A percentile compares a stretch with the other conserved stretches of the same genome.
Conservation (phyloP, 2,888 invertebrate species). For the Drosophila flavopinicola region DNA sequence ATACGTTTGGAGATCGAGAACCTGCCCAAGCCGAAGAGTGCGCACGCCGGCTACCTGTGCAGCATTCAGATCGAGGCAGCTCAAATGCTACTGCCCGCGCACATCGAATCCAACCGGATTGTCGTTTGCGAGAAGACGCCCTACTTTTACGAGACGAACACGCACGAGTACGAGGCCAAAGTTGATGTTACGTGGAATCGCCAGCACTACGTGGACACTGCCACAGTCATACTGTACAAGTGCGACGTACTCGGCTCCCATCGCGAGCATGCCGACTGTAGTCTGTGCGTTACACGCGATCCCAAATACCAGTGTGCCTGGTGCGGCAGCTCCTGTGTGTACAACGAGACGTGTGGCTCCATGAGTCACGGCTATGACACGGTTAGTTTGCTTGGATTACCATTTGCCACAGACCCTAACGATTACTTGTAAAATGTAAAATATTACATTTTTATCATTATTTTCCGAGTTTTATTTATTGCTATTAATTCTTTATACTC, state of each 20-base stretch:
- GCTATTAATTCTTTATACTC: too few species aligned
- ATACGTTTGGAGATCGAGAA: slow-evolving; percentile 95
- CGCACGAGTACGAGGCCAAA: slow-evolving; percentile 94
- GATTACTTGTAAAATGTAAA: too few species aligned
- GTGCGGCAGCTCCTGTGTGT: slow-evolving; percentile 96
- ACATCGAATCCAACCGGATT: slow-evolving; percentile 91
- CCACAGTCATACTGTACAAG: slow-evolving; percentile 96
- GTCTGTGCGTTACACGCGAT: slow-evolving; percentile 96
- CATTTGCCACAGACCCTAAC: too few species aligned
- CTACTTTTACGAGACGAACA: slow-evolving; percentile 94
- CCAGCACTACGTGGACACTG: slow-evolving; percentile 95
- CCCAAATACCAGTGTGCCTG: slow-evolving; percentile 96
- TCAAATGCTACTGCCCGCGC: slow-evolving; percentile 94
- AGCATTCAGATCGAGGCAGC: slow-evolving; percentile 95
- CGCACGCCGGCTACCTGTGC: slow-evolving; percentile 95
- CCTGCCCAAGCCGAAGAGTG: slow-evolving; percentile 94
- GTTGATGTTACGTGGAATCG: slow-evolving; percentile 97
- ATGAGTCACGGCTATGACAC: background rate
- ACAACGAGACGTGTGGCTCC: slow-evolving; percentile 90
- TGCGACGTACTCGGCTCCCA: slow-evolving; percentile 98
- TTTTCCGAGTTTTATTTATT: too few species aligned
- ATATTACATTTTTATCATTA: too few species aligned
- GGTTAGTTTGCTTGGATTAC: background rate
- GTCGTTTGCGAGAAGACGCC: slow-evolving; percentile 97
- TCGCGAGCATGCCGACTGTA: slow-evolving; percentile 97